These are phyloP conservation scores for Eurytoma californica DNA, from an alignment of 2,888 invertebrate species.

Conservation along the genomic window DNA sequence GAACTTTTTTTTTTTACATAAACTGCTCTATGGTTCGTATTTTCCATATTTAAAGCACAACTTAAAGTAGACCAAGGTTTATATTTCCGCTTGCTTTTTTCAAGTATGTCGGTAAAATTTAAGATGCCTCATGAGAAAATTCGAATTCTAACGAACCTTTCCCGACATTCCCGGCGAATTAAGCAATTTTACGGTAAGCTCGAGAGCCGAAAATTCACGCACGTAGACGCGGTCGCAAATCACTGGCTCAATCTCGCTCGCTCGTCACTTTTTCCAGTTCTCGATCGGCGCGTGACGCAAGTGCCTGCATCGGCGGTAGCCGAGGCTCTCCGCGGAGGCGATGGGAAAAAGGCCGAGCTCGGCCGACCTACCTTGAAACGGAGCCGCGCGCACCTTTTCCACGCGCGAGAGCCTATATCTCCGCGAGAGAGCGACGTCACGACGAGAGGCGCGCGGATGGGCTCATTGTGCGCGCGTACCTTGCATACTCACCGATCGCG, in stretches of 20 bases:
- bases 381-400: no score
- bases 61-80: no score
- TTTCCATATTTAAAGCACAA: no score
- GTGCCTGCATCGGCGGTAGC: not conserved
- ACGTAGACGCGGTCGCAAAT: not conserved
- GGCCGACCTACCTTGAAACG: constrained; percentile 42
- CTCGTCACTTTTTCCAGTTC: not conserved
- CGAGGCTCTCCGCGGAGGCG: constrained; percentile 1
- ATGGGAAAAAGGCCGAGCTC: constrained; percentile 13
- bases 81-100: no score
- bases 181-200: not conserved
- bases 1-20: not conserved
- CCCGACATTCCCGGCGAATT: not conserved
- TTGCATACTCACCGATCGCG: not conserved
- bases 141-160: no score
- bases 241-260: not conserved
- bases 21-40: no score
- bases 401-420: not conserved
- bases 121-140: no score
- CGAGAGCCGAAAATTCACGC: not conserved
- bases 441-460: constrained; percentile 12
- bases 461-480: not conserved
- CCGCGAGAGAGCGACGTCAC: not conserved
- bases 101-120: no score
- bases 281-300: constrained; percentile 5